Conservation (phyloP, 2,797 vertebrate genomes). For the Aythya fuligula region DNA sequence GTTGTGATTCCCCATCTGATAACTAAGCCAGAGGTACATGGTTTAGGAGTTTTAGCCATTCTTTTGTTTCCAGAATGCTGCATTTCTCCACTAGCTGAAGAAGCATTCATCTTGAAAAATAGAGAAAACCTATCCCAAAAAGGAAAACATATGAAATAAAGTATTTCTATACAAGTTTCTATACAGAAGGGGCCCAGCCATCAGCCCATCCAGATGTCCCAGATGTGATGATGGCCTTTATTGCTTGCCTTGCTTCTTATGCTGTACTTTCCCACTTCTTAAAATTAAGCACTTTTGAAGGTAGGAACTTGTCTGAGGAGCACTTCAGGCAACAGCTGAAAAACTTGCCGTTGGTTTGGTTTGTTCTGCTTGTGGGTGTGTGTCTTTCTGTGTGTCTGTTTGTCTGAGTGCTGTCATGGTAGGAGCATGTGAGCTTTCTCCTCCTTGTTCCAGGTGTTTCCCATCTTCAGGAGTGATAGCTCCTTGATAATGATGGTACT, state of each 20-base stretch:
- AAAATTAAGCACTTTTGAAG: not conserved
- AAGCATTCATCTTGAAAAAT: not conserved
- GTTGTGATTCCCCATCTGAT: not conserved
- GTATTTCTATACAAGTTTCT: not conserved
- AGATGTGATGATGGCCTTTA: not conserved
- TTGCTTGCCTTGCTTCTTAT: not conserved
- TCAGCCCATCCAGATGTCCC: not conserved
- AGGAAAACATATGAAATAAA: not conserved
- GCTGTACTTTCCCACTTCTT: not conserved
- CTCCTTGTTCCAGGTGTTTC: not conserved
- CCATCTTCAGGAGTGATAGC: not conserved
- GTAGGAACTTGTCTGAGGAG: not conserved
- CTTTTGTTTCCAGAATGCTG: slow-evolving; percentile 9
- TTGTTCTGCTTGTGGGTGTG: not conserved
- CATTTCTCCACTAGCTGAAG: not conserved
- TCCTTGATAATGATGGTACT: not conserved
- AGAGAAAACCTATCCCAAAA: not conserved
- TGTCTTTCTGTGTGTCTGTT: not conserved
- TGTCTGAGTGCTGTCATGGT: not conserved
- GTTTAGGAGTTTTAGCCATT: not conserved
- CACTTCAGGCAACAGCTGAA: not conserved
- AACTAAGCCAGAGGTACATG: not conserved
- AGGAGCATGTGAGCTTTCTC: not conserved
- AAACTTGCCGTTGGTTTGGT: not conserved
- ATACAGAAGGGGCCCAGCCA: not conserved